Evolutionary conservation across 2,113 vertebrate species (phyloP), one percentile per base, ranked within the genome.

Genomic region (Cromileptes altivelis): DNA sequence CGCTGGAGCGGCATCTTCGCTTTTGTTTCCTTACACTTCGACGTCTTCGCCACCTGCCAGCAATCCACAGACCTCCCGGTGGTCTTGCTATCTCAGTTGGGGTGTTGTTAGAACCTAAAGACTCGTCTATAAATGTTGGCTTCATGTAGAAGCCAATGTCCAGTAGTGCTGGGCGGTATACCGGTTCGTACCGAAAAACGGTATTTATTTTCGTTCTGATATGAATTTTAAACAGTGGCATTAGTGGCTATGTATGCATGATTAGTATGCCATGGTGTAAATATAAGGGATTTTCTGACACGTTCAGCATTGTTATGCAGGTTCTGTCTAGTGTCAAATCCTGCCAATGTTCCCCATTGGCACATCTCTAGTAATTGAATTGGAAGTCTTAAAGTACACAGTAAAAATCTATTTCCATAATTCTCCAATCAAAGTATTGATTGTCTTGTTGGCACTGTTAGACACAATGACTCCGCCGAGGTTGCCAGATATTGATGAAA

Each of bases 371-470:
- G 67, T 86, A 87, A 93, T 88, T 90, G 79, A 90, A 92, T 77
- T 76, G 37, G 75, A 73, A 73, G 73, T 73, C 74, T 67, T 64
- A 78, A 87, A 80, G 68, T 69, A 88, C 76, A 79, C 53, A 30
- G 57, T 67, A 27, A 63, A 70, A 90, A 93, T 92, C 81, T 3
- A 84, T 91, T 74, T 85, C 82, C 73, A 92, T 94, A 91, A 94
- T 90, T 89, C 80, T 61, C 57, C 73, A 91, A 87, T 90, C 90
- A 91, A 92, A 82, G 60, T 78, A 91, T 89, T 67, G 89, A 93
- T 81, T 73, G 75, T 58, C 63, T 63, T 76, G 82, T 81, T 85
- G 75, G 88, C 82, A 75, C 65, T 68, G 81, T 88, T 84, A 77
- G 84, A 83, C 67, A 82, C 82, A 80, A 57, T 67, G 77, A 80